Conservation (phyloP, 2,888 invertebrate genomes). For the Melitaea athalia region DNA sequence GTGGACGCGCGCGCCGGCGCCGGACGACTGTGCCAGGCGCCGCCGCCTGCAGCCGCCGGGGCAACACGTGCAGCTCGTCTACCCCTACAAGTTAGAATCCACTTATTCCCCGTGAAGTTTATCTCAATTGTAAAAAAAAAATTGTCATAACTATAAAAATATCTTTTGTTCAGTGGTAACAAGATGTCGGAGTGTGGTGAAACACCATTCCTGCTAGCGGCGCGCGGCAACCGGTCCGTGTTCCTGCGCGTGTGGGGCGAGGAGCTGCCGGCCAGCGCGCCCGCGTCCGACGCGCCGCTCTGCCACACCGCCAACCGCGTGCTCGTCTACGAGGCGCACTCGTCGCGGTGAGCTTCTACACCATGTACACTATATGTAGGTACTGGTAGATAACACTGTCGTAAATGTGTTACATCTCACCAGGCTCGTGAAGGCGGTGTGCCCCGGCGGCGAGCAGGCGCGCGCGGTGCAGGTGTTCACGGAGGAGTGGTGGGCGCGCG, state of each 20-base stretch:
- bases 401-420: no score
- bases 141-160: not conserved
- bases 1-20: constrained; percentile 55
- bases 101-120: not conserved
- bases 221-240: constrained; percentile 89
- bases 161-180: constrained; percentile 45
- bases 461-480: constrained; percentile 90
- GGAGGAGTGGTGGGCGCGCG: constrained; percentile 86
- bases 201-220: constrained; percentile 90
- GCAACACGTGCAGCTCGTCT: constrained; percentile 59
- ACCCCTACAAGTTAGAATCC: constrained; percentile 61
- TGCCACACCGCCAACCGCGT: constrained; percentile 91
- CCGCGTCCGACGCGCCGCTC: constrained; percentile 84
- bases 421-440: constrained; percentile 85
- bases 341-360: constrained; percentile 65
- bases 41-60: constrained; percentile 57
- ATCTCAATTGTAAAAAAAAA: not conserved
- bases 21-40: constrained; percentile 46
- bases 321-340: constrained; percentile 90
- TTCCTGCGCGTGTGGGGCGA: constrained; percentile 93
- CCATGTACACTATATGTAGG: not conserved
- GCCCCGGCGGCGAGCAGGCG: constrained; percentile 87
- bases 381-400: not conserved
- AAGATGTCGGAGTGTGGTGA: constrained; percentile 85
- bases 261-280: constrained; percentile 85